phyloP scores from a whole-genome alignment of 2,797 vertebrate genomes.

The Muraenolepis orangiensis region DNA sequence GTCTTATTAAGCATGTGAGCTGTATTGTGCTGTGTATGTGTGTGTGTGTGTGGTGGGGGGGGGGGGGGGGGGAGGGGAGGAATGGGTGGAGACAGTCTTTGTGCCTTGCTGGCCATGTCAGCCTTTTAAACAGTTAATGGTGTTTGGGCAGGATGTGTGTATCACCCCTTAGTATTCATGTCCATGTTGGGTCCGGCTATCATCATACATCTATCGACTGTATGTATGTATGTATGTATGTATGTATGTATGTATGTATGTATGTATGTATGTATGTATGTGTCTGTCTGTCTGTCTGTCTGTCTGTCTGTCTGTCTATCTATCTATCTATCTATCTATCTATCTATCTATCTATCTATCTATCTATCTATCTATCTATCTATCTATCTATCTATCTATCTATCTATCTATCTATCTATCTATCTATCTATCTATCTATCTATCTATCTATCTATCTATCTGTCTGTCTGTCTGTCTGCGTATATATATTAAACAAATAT shows the following conservation, averaged over 20 bases:
- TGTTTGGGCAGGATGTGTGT: neutral
- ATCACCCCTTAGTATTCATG: neutral
- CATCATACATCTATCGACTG: too few species aligned
- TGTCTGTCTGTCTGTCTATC: too few species aligned
- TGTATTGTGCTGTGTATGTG: neutral
- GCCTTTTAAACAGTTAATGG: slow-evolving; percentile 2
- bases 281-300: too few species aligned
- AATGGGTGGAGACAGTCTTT: slow-evolving; percentile 5
- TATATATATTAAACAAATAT: too few species aligned
- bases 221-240: too few species aligned
- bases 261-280: too few species aligned
- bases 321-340: too few species aligned
- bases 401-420: neutral
- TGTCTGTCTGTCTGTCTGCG: neutral
- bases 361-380: neutral
- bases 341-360: neutral
- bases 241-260: too few species aligned
- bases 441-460: neutral
- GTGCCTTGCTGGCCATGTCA: neutral
- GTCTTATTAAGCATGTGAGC: neutral
- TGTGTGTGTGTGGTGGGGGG: neutral
- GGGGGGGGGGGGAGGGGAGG: too few species aligned
- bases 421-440: neutral
- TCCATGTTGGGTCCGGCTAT: too few species aligned
- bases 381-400: neutral